These are phyloP conservation scores for Alectoris magna DNA, from an alignment of 2,797 vertebrate species.

Conservation along the genomic window DNA sequence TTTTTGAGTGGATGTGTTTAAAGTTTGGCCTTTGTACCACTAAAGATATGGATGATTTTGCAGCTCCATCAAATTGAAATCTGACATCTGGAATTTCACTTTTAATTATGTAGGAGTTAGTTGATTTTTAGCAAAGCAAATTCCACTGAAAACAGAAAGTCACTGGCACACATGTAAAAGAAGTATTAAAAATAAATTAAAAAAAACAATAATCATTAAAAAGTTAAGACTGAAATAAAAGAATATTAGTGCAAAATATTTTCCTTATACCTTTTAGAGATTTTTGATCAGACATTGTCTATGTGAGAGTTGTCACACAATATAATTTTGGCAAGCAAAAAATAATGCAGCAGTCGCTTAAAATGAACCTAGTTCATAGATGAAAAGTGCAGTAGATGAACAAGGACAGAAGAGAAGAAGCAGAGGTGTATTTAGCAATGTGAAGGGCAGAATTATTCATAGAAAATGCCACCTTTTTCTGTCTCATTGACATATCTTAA, in stretches of 20 bases:
- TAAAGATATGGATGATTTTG: background rate
- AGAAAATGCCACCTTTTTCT: conserved; percentile 9
- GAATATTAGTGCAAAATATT: background rate
- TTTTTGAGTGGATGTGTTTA: background rate
- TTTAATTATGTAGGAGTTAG: background rate
- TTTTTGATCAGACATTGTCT: background rate
- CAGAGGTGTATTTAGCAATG: background rate
- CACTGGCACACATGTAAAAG: background rate
- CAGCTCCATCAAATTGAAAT: background rate
- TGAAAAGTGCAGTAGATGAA: background rate
- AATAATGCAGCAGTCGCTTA: background rate
- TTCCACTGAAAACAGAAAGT: background rate
- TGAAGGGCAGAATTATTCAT: conserved; percentile 9
- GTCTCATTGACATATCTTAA: conserved; percentile 1
- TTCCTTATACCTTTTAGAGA: background rate
- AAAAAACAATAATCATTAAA: no score
- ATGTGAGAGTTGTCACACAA: background rate
- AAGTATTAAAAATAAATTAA: background rate
- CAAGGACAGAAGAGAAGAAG: background rate
- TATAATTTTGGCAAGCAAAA: background rate
- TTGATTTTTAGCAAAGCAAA: background rate
- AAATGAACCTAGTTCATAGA: background rate
- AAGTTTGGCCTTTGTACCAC: background rate
- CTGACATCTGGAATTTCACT: background rate
- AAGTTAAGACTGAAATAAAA: background rate